Percentiles rank a stretch among this genome's conserved stretches.
Conservation (phyloP, 2,888 invertebrate genomes). For the Opisthograptis luteolata region DNA sequence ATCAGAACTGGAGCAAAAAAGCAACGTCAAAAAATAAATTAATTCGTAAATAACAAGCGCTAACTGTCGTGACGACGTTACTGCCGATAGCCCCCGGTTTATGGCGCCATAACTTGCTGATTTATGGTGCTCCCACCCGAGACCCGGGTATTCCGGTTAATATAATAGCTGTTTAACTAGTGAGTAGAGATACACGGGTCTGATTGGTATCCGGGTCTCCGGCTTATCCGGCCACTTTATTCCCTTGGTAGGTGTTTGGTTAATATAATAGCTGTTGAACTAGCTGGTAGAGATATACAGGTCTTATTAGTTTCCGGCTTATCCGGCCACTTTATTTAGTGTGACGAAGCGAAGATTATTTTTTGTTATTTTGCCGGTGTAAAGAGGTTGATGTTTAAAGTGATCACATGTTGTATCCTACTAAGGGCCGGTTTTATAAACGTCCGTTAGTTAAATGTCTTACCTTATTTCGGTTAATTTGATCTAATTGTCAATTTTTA, state of each 20-base stretch:
- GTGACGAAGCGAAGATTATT: too few species aligned
- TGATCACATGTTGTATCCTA: too few species aligned
- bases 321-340: too few species aligned
- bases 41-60: constrained; percentile 34
- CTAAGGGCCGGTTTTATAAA: too few species aligned
- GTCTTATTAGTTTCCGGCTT: too few species aligned
- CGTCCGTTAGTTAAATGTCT: too few species aligned
- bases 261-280: too few species aligned
- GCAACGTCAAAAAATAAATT: constrained; percentile 23
- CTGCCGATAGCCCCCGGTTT: constrained; percentile 32
- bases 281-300: too few species aligned
- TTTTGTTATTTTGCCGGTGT: too few species aligned
- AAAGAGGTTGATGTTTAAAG: too few species aligned
- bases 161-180: constrained; percentile 38
- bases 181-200: constrained; percentile 4
- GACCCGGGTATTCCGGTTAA: constrained; percentile 35
- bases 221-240: constrained; percentile 4
- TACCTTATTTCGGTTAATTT: too few species aligned
- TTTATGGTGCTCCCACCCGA: constrained; percentile 33
- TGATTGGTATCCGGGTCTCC: constrained; percentile 1
- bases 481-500: too few species aligned
- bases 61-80: constrained; percentile 36
- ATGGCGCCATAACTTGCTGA: constrained; percentile 37
- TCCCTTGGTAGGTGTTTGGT: background rate
- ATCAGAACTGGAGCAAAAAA: background rate